These are phyloP conservation scores for Phalacrocorax pelagicus DNA, from an alignment of 2,113 vertebrate genomes.

Conservation along the genomic window DNA sequence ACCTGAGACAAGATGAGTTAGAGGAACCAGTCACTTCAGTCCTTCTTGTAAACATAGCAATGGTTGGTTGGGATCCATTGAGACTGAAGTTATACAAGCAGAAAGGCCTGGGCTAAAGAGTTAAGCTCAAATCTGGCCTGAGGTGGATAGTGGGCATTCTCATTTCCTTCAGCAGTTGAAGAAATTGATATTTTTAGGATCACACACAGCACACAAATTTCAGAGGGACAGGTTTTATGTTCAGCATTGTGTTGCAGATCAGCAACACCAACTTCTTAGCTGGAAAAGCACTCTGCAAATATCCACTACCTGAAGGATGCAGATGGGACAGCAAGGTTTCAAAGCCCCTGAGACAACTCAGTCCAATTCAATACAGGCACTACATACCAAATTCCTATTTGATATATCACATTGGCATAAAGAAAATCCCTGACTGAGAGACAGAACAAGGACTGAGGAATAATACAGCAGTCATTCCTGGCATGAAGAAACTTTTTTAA, in stretches of 20 bases:
- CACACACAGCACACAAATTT: not conserved
- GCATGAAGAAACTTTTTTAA: conserved; percentile 8
- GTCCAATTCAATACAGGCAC: not conserved
- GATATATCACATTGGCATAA: not conserved
- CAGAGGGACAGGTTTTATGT: not conserved
- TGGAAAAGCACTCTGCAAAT: not conserved
- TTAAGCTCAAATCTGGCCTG: not conserved
- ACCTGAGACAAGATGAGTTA: not conserved
- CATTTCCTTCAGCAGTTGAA: not conserved
- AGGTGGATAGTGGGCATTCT: not conserved
- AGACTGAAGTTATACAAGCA: not conserved
- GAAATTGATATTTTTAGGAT: not conserved
- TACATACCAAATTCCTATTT: not conserved
- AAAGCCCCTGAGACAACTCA: not conserved
- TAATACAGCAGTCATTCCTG: conserved; percentile 34
- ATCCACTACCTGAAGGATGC: not conserved
- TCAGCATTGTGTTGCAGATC: not conserved
- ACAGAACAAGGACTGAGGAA: conserved; percentile 14
- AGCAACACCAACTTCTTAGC: not conserved
- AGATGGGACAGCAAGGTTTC: not conserved
- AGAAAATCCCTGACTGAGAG: not conserved
- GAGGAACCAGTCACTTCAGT: not conserved
- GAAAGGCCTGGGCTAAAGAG: not conserved
- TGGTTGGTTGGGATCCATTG: not conserved
- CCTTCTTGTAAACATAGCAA: not conserved